A percentile compares a stretch with the other conserved stretches of the same genome.
Conservation (phyloP, 2,113 vertebrate species). For the Formicarius rufipectus region DNA sequence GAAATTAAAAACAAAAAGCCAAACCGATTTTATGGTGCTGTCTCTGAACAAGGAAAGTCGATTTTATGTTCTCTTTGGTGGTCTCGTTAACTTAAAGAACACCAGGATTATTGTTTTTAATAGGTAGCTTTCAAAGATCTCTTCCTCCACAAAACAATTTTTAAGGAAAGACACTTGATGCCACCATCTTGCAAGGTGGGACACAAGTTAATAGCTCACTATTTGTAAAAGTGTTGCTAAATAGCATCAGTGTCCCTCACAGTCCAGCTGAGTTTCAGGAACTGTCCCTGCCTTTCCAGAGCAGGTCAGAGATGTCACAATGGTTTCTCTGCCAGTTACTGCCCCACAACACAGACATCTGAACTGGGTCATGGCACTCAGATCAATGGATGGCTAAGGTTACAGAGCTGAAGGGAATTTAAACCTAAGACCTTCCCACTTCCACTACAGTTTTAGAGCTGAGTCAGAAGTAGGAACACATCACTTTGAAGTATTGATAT, state of each 20-base stretch:
- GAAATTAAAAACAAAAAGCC: neutral
- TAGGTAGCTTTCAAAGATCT: neutral
- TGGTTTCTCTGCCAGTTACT: neutral
- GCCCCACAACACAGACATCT: neutral
- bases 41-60: neutral
- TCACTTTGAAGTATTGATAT: neutral
- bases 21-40: neutral
- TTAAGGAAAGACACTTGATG: neutral
- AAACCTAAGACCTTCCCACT: neutral
- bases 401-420: neutral
- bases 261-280: neutral
- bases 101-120: too few relatives aligned
- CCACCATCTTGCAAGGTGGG: neutral
- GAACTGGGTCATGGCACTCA: neutral
- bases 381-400: neutral
- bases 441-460: neutral
- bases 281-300: neutral
- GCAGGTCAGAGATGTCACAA: neutral
- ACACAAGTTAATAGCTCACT: neutral
- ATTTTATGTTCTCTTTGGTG: neutral
- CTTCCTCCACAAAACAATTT: neutral
- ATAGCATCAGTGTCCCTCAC: neutral
- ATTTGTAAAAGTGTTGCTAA: neutral
- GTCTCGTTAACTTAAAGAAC: neutral
- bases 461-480: neutral